Evolutionary conservation across 2,113 vertebrate species (phyloP).

Genomic region (Thunnus thynnus): DNA sequence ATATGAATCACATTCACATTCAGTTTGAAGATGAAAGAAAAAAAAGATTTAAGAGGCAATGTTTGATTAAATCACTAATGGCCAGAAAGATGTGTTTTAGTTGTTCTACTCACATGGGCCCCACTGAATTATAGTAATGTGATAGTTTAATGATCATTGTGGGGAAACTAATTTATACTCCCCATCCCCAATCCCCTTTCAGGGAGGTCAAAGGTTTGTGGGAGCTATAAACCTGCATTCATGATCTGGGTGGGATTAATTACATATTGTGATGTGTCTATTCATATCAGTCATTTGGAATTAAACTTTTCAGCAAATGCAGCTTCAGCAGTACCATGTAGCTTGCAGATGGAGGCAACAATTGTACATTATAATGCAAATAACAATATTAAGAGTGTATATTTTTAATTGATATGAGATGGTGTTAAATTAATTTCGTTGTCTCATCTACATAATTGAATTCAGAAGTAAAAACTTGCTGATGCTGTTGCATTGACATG

Average conservation of each 20-base stretch:
- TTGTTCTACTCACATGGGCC: not conserved
- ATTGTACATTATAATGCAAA: no score
- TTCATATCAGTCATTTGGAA: not conserved
- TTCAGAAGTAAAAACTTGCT: no score
- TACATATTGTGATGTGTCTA: not conserved
- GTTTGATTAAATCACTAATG: not conserved
- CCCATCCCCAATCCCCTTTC: not conserved
- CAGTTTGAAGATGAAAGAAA: constrained; percentile 14
- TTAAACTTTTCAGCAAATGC: not conserved
- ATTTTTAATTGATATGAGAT: no score
- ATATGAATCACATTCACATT: constrained; percentile 9
- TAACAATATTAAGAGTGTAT: no score
- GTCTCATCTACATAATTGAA: no score
- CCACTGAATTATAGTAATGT: constrained; percentile 20
- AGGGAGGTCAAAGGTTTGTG: not conserved
- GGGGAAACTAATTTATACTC: constrained; percentile 9
- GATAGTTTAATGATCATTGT: constrained; percentile 43
- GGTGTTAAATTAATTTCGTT: no score
- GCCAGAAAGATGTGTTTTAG: no score
- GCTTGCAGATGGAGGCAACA: no score
- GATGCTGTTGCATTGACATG: no score
- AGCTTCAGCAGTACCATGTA: not conserved
- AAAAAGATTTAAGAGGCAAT: not conserved
- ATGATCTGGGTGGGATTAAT: constrained; percentile 10
- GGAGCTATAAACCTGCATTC: not conserved